phyloP scores from a whole-genome alignment of 1,140 invertebrate species.

The Bombus sylvicola region DNA sequence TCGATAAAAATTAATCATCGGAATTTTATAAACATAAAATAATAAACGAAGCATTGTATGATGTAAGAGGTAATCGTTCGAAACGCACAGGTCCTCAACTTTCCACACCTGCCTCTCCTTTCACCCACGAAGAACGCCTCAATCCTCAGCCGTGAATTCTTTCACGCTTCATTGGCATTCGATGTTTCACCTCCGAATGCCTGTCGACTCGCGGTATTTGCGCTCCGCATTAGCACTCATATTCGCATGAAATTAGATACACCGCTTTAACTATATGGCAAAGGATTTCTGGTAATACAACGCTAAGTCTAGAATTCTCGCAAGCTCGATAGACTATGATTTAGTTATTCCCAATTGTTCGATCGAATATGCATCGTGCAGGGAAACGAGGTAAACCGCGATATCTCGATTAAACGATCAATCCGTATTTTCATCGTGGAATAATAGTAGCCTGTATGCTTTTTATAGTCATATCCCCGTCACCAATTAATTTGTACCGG shows the following conservation, averaged over 20 bases:
- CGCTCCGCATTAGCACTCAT: slow-evolving; percentile 11
- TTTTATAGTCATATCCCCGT: neutral
- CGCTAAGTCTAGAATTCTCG: neutral
- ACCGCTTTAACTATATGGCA: too few relatives aligned
- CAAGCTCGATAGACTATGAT: neutral
- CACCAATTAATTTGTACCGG: neutral
- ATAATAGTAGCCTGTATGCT: neutral
- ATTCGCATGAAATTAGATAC: slow-evolving; percentile 14
- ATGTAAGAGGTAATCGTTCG: neutral
- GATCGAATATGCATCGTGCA: neutral
- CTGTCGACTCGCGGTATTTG: slow-evolving; percentile 35
- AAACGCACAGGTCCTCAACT: neutral
- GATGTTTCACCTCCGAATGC: slow-evolving; percentile 25
- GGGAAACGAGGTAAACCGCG: too few relatives aligned
- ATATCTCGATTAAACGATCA: neutral
- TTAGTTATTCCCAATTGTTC: neutral
- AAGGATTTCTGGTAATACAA: neutral
- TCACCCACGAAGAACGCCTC: slow-evolving; percentile 17
- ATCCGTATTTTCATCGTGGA: neutral
- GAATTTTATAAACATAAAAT: neutral
- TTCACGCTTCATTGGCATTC: slow-evolving; percentile 39
- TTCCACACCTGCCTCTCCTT: slow-evolving; percentile 31
- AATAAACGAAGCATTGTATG: neutral
- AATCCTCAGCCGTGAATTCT: slow-evolving; percentile 30
- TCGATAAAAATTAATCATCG: too few relatives aligned